A percentile compares a stretch with the other conserved stretches of the same genome.
Evolutionary conservation across 2,888 invertebrate species (phyloP).

Genomic region (Epistrophella euchroma): DNA sequence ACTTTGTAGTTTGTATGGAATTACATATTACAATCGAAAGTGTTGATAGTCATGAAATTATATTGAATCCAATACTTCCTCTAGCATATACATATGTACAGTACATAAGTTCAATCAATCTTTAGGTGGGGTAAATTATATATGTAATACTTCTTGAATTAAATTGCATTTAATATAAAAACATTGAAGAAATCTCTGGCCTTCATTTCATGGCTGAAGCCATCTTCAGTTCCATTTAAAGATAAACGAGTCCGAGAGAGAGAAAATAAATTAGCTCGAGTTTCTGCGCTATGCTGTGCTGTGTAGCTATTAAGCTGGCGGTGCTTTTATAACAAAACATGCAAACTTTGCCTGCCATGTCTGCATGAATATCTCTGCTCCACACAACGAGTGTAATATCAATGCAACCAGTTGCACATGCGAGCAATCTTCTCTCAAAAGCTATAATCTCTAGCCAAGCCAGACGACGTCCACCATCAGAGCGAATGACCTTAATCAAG

Average conservation of each 20-base stretch:
- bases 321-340: slow-evolving; percentile 45
- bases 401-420: slow-evolving; percentile 38
- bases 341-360: slow-evolving; percentile 49
- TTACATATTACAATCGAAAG: slow-evolving; percentile 45
- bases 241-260: slow-evolving; percentile 25
- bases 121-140: background rate
- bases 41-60: slow-evolving; percentile 45
- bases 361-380: slow-evolving; percentile 37
- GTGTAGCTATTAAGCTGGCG: too few species aligned
- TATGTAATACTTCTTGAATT: slow-evolving; percentile 29
- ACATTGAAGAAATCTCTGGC: slow-evolving; percentile 49
- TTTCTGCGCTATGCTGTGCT: background rate
- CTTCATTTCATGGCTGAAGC: slow-evolving; percentile 36
- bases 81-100: background rate
- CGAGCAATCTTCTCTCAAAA: slow-evolving; percentile 20
- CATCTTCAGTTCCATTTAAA: slow-evolving; percentile 35
- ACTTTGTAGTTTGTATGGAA: background rate
- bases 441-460: slow-evolving; percentile 59
- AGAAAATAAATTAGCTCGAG: slow-evolving; percentile 51
- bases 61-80: background rate
- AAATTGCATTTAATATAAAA: slow-evolving; percentile 42
- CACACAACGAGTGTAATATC: background rate
- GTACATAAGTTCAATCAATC: slow-evolving; percentile 1
- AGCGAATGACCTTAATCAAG: slow-evolving; percentile 76
- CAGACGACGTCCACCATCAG: slow-evolving; percentile 72